These are phyloP conservation scores for Synanthedon vespiformis DNA, from an alignment of 2,888 invertebrate genomes.

Conservation along the genomic window DNA sequence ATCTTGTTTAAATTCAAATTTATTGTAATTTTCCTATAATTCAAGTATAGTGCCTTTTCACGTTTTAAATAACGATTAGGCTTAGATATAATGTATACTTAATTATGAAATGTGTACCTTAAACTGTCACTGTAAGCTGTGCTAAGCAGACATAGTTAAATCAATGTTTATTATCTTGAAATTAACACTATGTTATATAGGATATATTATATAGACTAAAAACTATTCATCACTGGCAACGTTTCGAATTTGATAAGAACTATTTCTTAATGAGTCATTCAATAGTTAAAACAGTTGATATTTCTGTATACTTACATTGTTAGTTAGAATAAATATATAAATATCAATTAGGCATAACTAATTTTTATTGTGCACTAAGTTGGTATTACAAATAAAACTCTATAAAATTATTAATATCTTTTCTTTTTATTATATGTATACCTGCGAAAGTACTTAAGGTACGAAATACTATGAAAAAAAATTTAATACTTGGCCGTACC, in stretches of 20 bases:
- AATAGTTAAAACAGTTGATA: conserved; percentile 30
- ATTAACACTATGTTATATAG: conserved; percentile 12
- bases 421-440: neutral
- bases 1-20: neutral
- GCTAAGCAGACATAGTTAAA: conserved; percentile 13
- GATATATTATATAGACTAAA: conserved; percentile 3
- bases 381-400: conserved; percentile 36
- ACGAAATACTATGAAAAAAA: too few species aligned
- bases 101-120: conserved; percentile 10
- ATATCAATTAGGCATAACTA: conserved; percentile 39
- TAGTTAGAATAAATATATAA: conserved; percentile 44
- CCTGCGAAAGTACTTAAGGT: neutral
- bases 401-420: conserved; percentile 6
- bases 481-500: too few species aligned
- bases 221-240: conserved; percentile 17
- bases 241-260: conserved; percentile 32
- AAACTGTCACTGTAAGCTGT: conserved; percentile 13
- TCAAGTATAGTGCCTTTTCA: conserved; percentile 65
- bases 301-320: conserved; percentile 27
- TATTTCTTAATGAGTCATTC: conserved; percentile 10
- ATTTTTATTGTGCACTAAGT: conserved; percentile 44
- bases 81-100: conserved; percentile 4
- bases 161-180: conserved; percentile 13
- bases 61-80: conserved; percentile 19
- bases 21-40: conserved; percentile 22